These are phyloP conservation scores for Andrena fulva DNA, from an alignment of 2,888 invertebrate genomes.

Conservation along the genomic window DNA sequence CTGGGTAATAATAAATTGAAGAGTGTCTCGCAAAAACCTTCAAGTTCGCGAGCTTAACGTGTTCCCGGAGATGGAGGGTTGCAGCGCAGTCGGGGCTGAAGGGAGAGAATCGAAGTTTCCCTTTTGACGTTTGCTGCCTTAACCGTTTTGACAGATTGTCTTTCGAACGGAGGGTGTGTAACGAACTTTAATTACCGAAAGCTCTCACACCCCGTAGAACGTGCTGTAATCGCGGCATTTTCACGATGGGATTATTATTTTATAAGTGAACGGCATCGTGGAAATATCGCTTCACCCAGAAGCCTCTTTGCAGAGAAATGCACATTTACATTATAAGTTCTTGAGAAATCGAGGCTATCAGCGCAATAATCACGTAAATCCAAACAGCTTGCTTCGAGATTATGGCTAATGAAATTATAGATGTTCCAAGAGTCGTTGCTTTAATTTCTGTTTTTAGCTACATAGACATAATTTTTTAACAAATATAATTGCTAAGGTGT, in stretches of 20 bases:
- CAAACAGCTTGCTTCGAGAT: too few species aligned
- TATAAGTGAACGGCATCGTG: not conserved
- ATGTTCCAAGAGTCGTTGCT: too few species aligned
- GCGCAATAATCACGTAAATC: too few species aligned
- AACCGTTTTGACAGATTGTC: slow-evolving; percentile 59
- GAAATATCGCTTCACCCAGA: not conserved
- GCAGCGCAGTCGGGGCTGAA: not conserved
- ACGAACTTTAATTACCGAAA: slow-evolving; percentile 45
- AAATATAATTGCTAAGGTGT: too few species aligned
- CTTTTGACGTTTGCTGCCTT: slow-evolving; percentile 56
- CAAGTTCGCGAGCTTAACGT: slow-evolving; percentile 56
- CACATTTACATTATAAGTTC: too few species aligned
- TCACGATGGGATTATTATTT: not conserved
- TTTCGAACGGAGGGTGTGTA: slow-evolving; percentile 12
- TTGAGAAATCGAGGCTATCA: too few species aligned
- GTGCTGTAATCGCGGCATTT: not conserved
- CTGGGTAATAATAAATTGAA: slow-evolving; percentile 67
- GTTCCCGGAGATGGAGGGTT: slow-evolving; percentile 36
- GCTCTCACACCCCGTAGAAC: not conserved
- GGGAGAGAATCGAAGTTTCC: slow-evolving; percentile 55
- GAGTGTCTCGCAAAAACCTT: slow-evolving; percentile 65
- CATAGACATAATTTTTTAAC: too few species aligned
- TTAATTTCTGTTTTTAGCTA: too few species aligned
- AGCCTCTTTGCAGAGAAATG: not conserved
- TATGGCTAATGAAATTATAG: too few species aligned